These are phyloP conservation scores for Fistularia tabacaria DNA, from an alignment of 2,797 vertebrate species.

Conservation along the genomic window DNA sequence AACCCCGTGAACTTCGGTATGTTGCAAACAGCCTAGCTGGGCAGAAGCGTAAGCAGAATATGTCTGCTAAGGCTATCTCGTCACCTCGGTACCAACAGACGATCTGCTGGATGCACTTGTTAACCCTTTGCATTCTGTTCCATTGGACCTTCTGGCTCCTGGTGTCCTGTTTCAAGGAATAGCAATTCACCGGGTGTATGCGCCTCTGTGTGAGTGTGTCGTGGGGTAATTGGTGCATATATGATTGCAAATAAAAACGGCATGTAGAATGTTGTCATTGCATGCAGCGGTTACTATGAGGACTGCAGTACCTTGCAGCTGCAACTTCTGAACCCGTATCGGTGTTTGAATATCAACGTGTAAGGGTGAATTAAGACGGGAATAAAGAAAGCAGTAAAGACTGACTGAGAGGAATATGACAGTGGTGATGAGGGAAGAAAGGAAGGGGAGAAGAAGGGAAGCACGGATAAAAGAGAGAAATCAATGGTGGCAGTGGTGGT, in stretches of 20 bases:
- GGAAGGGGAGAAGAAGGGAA: slow-evolving; percentile 30
- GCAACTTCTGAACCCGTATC: not conserved
- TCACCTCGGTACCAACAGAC: slow-evolving; percentile 34
- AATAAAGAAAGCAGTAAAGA: slow-evolving; percentile 11
- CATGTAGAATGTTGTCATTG: slow-evolving; percentile 1
- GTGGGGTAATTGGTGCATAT: not conserved
- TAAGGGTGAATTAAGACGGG: slow-evolving; percentile 14
- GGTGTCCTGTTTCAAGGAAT: slow-evolving; percentile 50
- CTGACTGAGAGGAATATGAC: slow-evolving; percentile 3
- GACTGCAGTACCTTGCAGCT: not conserved
- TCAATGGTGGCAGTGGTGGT: not conserved
- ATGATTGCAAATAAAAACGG: not conserved
- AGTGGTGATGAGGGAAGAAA: slow-evolving; percentile 4
- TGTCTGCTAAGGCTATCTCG: slow-evolving; percentile 28
- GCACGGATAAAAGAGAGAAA: slow-evolving; percentile 13
- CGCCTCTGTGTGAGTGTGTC: not conserved
- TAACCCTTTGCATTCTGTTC: slow-evolving; percentile 29
- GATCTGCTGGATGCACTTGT: slow-evolving; percentile 29
- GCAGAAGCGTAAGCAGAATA: slow-evolving; percentile 4
- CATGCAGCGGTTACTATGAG: not conserved
- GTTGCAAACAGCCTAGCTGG: slow-evolving; percentile 13
- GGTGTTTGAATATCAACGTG: slow-evolving; percentile 1
- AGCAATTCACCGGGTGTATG: slow-evolving; percentile 9
- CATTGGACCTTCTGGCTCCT: slow-evolving; percentile 34
- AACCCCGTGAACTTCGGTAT: slow-evolving; percentile 23